phyloP scores from a whole-genome alignment of 35 echinoderm and acorn worm species.

The Lytechinus pictus region DNA sequence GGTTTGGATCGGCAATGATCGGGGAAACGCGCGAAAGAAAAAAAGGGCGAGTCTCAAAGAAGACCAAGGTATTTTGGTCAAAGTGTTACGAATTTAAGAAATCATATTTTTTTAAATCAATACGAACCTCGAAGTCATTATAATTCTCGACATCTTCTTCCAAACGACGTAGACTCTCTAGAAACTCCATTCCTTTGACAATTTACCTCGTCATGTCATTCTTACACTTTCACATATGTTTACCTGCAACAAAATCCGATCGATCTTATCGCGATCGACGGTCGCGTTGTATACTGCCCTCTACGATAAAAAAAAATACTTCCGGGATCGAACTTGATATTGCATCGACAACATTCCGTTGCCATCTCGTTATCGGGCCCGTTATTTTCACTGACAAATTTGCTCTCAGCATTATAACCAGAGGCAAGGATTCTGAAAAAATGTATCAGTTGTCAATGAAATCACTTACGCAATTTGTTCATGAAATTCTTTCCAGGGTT shows the following conservation, averaged over 20 bases:
- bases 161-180: constrained; percentile 27
- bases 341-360: too few species aligned
- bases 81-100: not conserved
- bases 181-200: constrained; percentile 36
- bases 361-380: too few species aligned
- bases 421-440: too few species aligned
- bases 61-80: not conserved
- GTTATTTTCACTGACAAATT: too few species aligned
- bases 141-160: constrained; percentile 40
- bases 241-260: not conserved
- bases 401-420: too few species aligned
- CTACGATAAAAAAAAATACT: not conserved
- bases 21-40: not conserved
- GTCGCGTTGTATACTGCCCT: not conserved
- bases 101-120: not conserved
- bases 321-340: not conserved
- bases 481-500: too few species aligned
- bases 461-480: too few species aligned
- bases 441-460: too few species aligned
- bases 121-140: constrained; percentile 33
- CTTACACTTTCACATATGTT: not conserved
- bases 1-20: not conserved
- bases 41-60: not conserved
- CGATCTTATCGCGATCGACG: not conserved
- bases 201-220: not conserved